Base-by-base conservation (phyloP, 2,888 invertebrate genomes). In the Zhuqinia jingwanae region DNA sequence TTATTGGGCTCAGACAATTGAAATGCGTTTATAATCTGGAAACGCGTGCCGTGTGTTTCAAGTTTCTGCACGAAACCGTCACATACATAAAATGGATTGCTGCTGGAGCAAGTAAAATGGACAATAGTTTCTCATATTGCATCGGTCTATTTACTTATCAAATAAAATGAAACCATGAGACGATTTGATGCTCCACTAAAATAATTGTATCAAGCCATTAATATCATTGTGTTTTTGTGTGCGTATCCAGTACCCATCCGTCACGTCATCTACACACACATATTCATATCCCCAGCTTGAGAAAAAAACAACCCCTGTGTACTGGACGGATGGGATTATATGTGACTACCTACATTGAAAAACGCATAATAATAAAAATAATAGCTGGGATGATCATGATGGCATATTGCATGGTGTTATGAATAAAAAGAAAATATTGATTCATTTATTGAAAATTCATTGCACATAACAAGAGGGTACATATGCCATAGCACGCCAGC, bases 321-420 rank as follows among this genome's bases (percentile, higher is more conserved):
- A 22, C 22, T 25, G 25, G 58, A 58, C 6, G 25, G 11, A 25
- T 13, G 58, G 68, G 47, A 68, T 50, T 70, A 25, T 15, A 47
- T 56, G 36, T n/a, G 47, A 36, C 15, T 30, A 13, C 65, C 6
- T 13, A 25, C 45, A 56, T 65, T 50, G 63, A 30, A 53, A 25
- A 36, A 60, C 45, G 65, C 60, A 65, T 36, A 76, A 83, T 76
- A 63, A 73, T 68, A 68, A 50, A 15, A 17, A 25, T 53, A 13
- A 60, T 45, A 15, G 17, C 17, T 3, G 36, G 36, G 36, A 65
- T 11, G 70, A 83, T 73, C 45, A 82, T 75, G 36, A 76, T 73
- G 77, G 85, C 84, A 84, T 84, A 84, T 84, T 77, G 84, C 84
- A 42, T 76, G 65, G 84, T 53, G 84, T 78, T 78, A 70, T 78